Evolutionary conservation across 2,113 vertebrate genomes (phyloP), one percentile per base, ranked within the genome.

Genomic region (Laticauda colubrina): DNA sequence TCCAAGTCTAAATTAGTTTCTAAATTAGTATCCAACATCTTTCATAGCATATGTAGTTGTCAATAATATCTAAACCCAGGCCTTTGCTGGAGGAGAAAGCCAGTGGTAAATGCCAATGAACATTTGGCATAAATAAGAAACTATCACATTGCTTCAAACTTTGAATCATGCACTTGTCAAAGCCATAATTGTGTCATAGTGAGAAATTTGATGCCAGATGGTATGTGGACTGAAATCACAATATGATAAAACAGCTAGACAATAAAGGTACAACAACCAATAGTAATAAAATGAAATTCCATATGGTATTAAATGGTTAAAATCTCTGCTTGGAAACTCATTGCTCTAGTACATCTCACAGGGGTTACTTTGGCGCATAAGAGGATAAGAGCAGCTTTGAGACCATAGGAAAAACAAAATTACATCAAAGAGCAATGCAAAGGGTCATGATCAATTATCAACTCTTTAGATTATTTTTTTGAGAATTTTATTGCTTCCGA

Each of bases 161-260:
- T 55, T 48, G n/a, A 89, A 24, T 64, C 54, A 69, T 34, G 12
- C 34, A 87, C 34, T 87, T 86, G 34, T 86, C 89, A 91, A 87
- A 43, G 11, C 29, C 18, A 34, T 43, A 43, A 85, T 18, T 55
- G 18, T 53, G n/a, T 51, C 53, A 54, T 48, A 6, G 39, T 86
- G 87, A 2, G 18, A 92, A 92, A 92, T 87, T 59, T 87, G 55
- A 34, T 88, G 18, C 45, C 92, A 90, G 75, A 55, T 89, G 92
- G 48, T 89, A 23, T 89, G 48, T 69, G 43, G 48, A 89, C 15
- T 21, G 45, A 86, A 81, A 75, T 20, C 43, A 54, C 48, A 34
- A 92, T 81, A 59, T 81, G 43, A 88, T n/a, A 56, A 81, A 90
- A 90, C 18, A 87, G 12, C 53, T 59, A 23, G 56, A 12, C 75